These are phyloP conservation scores for Ceratosolen fusciceps DNA, from an alignment of 1,140 invertebrate species.

Conservation along the genomic window DNA sequence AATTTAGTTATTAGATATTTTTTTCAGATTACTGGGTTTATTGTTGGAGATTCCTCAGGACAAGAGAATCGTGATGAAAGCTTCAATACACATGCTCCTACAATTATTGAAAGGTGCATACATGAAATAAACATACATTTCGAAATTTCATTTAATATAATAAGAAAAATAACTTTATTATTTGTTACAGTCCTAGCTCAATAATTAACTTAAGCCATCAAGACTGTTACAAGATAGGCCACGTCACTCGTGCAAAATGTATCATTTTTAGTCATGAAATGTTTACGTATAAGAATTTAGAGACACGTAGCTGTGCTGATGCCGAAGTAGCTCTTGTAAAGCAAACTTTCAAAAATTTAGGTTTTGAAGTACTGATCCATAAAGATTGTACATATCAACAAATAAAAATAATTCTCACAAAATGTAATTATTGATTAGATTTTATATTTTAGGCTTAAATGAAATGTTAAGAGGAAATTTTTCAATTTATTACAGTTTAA, in stretches of 20 bases:
- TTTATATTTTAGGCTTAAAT: not conserved
- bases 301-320: constrained; percentile 55
- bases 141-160: not conserved
- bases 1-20: not conserved
- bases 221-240: constrained; percentile 77
- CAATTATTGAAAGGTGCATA: not conserved
- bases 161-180: not conserved
- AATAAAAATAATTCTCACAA: constrained; percentile 53
- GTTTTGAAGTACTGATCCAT: constrained; percentile 56
- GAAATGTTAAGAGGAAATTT: not conserved
- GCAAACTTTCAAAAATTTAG: constrained; percentile 57
- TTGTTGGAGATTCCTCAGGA: constrained; percentile 5
- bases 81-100: not conserved
- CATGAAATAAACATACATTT: not conserved
- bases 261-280: constrained; percentile 83
- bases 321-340: constrained; percentile 57
- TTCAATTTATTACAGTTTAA: not conserved
- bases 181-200: constrained; percentile 11
- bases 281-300: constrained; percentile 64
- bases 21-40: constrained; percentile 15
- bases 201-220: not conserved
- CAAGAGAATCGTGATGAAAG: not conserved
- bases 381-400: constrained; percentile 54
- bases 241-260: constrained; percentile 77
- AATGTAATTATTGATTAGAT: constrained; percentile 53